phyloP scores from a whole-genome alignment of 2,797 vertebrate species.

The Myripristis murdjan region DNA sequence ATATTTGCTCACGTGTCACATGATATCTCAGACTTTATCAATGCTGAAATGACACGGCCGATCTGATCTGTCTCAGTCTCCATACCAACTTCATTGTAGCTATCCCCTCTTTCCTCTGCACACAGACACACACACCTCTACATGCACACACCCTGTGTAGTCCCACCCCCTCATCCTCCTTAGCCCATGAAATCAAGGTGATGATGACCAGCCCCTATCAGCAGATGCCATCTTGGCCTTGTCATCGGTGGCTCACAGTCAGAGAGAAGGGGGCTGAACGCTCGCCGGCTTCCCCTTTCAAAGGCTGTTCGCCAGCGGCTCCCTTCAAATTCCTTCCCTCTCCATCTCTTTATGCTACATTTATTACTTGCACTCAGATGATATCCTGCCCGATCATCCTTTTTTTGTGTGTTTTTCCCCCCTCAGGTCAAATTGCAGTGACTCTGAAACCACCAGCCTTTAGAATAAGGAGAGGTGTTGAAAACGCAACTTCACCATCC shows the following conservation, averaged over 20 bases:
- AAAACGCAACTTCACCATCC: slow-evolving; percentile 72
- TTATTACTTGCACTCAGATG: slow-evolving; percentile 83
- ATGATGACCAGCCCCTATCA: slow-evolving; percentile 85
- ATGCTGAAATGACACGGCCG: background rate
- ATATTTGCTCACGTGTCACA: too few relatives aligned
- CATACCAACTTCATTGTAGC: too few relatives aligned
- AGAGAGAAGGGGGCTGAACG: slow-evolving; percentile 67
- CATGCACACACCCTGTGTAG: background rate
- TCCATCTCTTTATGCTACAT: slow-evolving; percentile 79
- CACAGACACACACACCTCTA: slow-evolving; percentile 3
- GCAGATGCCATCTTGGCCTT: slow-evolving; percentile 83
- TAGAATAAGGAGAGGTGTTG: slow-evolving; percentile 68
- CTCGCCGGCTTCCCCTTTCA: slow-evolving; percentile 78
- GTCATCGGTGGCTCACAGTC: slow-evolving; percentile 81
- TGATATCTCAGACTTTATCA: too few relatives aligned
- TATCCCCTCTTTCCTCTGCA: background rate
- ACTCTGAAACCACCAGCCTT: slow-evolving; percentile 72
- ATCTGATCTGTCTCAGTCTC: background rate
- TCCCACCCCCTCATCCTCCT: slow-evolving; percentile 45
- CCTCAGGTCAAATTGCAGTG: slow-evolving; percentile 76
- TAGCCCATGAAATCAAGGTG: slow-evolving; percentile 76
- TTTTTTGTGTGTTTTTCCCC: slow-evolving; percentile 39
- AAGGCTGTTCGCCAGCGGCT: slow-evolving; percentile 71
- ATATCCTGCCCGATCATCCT: slow-evolving; percentile 75
- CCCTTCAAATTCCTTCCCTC: slow-evolving; percentile 77